Evolutionary conservation across 2,888 invertebrate genomes (phyloP).

Genomic region (Epirrita christyi): DNA sequence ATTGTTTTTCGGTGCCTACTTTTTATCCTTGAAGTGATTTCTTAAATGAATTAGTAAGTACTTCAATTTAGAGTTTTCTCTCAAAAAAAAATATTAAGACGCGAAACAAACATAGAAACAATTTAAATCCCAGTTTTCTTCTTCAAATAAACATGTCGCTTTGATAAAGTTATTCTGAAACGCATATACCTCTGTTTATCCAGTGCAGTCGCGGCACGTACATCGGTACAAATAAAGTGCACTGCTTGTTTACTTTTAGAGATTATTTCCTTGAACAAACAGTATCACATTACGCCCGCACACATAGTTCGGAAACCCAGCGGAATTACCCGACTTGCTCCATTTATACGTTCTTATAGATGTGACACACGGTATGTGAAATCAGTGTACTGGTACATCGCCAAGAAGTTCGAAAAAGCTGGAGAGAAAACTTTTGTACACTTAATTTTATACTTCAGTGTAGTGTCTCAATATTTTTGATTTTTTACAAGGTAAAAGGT

Average conservation of each 20-base stretch:
- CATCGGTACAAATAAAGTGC: constrained; percentile 69
- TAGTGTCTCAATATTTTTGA: no score
- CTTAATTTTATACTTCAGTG: no score
- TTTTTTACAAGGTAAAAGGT: no score
- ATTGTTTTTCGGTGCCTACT: no score
- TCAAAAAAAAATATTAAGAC: neutral
- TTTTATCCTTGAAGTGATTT: no score
- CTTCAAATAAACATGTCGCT: constrained; percentile 35
- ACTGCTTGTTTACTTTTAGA: constrained; percentile 70
- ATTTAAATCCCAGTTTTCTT: constrained; percentile 27
- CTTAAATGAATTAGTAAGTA: no score
- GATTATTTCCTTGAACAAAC: constrained; percentile 76
- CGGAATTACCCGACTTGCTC: constrained; percentile 64
- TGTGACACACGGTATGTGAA: constrained; percentile 43
- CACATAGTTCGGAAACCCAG: constrained; percentile 60
- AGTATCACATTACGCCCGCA: constrained; percentile 61
- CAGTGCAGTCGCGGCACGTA: constrained; percentile 57
- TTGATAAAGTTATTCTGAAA: constrained; percentile 39
- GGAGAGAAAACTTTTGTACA: no score
- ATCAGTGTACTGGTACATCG: constrained; percentile 12
- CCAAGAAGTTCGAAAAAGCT: no score
- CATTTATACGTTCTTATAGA: constrained; percentile 59
- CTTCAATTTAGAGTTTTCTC: no score
- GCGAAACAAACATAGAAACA: constrained; percentile 11
- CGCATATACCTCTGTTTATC: constrained; percentile 30